Evolutionary conservation across 2,888 invertebrate species (phyloP).

Genomic region (Anticlea derivata): DNA sequence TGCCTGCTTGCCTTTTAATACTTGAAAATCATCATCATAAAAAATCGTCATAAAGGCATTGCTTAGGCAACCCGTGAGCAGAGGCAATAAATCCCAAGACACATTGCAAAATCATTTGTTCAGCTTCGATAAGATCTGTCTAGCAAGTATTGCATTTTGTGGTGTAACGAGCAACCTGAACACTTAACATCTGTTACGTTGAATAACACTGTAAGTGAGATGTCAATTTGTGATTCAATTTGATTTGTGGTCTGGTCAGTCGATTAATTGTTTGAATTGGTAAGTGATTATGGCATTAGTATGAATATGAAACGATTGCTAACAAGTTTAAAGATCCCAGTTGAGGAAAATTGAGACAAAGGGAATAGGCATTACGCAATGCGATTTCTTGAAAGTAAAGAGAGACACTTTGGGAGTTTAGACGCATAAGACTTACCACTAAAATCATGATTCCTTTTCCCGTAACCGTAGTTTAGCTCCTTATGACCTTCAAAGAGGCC

Average conservation of each 20-base stretch:
- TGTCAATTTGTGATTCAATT: constrained; percentile 14
- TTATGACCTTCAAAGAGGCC: constrained; percentile 95
- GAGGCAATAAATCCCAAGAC: constrained; percentile 17
- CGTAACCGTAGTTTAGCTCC: constrained; percentile 90
- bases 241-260: constrained; percentile 1
- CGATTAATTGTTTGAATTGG: neutral
- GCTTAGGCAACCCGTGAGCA: too few relatives aligned
- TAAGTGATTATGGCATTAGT: neutral
- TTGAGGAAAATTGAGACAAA: too few relatives aligned
- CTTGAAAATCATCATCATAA: too few relatives aligned
- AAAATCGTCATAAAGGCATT: too few relatives aligned
- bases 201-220: constrained; percentile 5
- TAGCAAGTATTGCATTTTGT: constrained; percentile 12
- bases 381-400: too few relatives aligned
- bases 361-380: too few relatives aligned
- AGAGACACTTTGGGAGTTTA: too few relatives aligned
- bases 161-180: constrained; percentile 20
- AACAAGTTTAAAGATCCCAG: too few relatives aligned
- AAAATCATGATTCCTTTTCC: constrained; percentile 89
- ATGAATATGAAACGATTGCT: too few relatives aligned
- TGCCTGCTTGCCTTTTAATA: too few relatives aligned
- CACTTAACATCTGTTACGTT: constrained; percentile 8
- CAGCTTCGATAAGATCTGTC: constrained; percentile 21
- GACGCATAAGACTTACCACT: constrained; percentile 87
- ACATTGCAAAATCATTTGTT: constrained; percentile 24